These are phyloP conservation scores for Polietes domitor DNA, from an alignment of 2,888 invertebrate genomes.

Conservation along the genomic window DNA sequence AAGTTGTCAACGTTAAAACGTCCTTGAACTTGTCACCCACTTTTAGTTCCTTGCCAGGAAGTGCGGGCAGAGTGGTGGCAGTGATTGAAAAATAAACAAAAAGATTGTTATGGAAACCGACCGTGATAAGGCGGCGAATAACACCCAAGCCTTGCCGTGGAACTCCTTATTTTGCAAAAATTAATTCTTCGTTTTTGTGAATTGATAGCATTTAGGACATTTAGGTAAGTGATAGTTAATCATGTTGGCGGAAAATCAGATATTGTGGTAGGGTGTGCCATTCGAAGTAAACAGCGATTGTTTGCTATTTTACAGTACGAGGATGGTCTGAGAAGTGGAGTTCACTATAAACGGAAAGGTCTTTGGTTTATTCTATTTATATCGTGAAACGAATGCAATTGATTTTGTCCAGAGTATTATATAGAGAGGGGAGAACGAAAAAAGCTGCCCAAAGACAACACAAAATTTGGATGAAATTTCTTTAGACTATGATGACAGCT, in stretches of 20 bases:
- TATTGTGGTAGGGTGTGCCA: background rate
- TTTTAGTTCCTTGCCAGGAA: slow-evolving; percentile 15
- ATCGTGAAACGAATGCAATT: too few species aligned
- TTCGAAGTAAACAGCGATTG: background rate
- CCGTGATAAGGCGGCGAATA: slow-evolving; percentile 37
- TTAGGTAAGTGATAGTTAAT: background rate
- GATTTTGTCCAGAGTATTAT: too few species aligned
- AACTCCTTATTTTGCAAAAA: slow-evolving; percentile 42
- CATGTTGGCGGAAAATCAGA: slow-evolving; percentile 3
- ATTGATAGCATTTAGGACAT: background rate
- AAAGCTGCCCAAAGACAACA: too few species aligned
- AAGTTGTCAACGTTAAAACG: slow-evolving; percentile 38
- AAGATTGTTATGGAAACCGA: slow-evolving; percentile 54
- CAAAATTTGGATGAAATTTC: too few species aligned
- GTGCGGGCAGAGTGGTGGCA: background rate
- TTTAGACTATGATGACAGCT: too few species aligned
- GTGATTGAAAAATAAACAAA: slow-evolving; percentile 51
- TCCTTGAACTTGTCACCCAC: slow-evolving; percentile 67
- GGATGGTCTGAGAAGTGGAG: background rate
- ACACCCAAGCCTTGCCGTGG: slow-evolving; percentile 30
- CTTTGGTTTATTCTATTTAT: too few species aligned
- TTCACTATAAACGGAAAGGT: too few species aligned
- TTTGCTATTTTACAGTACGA: background rate
- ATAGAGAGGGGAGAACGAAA: too few species aligned
- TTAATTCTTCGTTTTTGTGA: background rate